Evolutionary conservation across 2,797 vertebrate species (phyloP).

Genomic region (Erithacus rubecula): DNA sequence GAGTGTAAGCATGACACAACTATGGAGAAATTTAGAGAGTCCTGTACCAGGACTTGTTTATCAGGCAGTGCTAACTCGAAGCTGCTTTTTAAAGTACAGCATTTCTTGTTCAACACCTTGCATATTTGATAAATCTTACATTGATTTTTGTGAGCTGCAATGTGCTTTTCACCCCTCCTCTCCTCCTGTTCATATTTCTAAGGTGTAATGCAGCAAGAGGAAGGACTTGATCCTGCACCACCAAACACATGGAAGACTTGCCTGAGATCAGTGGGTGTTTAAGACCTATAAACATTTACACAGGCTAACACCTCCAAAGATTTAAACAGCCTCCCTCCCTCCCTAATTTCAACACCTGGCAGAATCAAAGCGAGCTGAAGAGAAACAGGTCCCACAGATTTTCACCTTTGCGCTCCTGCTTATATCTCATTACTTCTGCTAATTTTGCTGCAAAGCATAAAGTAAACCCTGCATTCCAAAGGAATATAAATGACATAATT

Average conservation of each 20-base stretch:
- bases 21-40: not conserved
- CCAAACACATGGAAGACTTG: not conserved
- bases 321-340: not conserved
- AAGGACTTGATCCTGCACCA: not conserved
- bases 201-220: not conserved
- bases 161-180: not conserved
- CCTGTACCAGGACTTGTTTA: not conserved
- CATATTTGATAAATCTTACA: not conserved
- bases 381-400: not conserved
- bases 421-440: slow-evolving; percentile 17
- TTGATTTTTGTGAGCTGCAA: not conserved
- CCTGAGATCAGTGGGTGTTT: not conserved
- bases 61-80: not conserved
- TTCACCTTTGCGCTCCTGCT: slow-evolving; percentile 34
- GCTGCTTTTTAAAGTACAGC: not conserved
- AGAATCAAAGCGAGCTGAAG: not conserved
- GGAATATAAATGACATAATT: slow-evolving; percentile 70
- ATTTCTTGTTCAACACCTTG: not conserved
- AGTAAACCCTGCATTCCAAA: slow-evolving; percentile 58
- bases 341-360: slow-evolving; percentile 35
- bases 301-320: not conserved
- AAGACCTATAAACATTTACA: slow-evolving; percentile 34
- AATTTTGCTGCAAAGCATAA: slow-evolving; percentile 58
- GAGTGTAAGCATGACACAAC: not conserved
- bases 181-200: not conserved